Base-by-base conservation (phyloP, 2,113 vertebrate genomes). In the Aegithalos caudatus region DNA sequence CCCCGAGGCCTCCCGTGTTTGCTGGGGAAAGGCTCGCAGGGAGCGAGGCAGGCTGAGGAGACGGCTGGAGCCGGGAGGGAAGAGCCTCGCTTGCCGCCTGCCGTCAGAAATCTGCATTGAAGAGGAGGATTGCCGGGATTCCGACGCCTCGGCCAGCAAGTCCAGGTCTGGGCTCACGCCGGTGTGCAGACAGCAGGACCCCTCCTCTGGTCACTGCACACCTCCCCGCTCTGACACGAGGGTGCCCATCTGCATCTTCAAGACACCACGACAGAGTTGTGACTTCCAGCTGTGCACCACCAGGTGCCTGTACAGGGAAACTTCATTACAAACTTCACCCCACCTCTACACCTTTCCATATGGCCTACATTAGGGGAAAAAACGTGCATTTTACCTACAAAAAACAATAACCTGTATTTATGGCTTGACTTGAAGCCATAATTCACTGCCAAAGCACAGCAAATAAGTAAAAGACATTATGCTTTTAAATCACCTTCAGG, bases 41-140 rank as follows among this genome's bases (percentile, higher is more conserved):
- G 56, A 48, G 70, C 1, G 2, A 64, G 56, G 70, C 27, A 58
- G 60, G 25, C 80, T 12, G 73, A 44, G 44, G 25, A 42, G 31
- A 37, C 40, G 31, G 33, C 35, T 22, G 56, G 37, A 64, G 73
- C 31, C 18, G 19, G 42, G 38, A 72, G 57, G 71, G 44, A 92
- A 90, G 91, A 37, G 47, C 44, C 70, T 92, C n/a, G 67, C 85
- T 94, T 91, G 95, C 95, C 92, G 33, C 92, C 92, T 95, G 85
- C 94, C 1, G 88, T 87, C 86, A 35, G 66, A 67, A 95, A n/a
- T 27, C 51, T 67, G 91, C 86, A 97, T 73, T 95, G 91, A 88
- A 86, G 29, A 51, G 78, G 58, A 51, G 38, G 58, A 40, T 7
- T 5, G 5, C 45, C 2, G 11, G 6, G 37, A 70, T 67, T 20